These are phyloP conservation scores for Lemur catta DNA, from an alignment of 2,797 vertebrate genomes.

Conservation along the genomic window DNA sequence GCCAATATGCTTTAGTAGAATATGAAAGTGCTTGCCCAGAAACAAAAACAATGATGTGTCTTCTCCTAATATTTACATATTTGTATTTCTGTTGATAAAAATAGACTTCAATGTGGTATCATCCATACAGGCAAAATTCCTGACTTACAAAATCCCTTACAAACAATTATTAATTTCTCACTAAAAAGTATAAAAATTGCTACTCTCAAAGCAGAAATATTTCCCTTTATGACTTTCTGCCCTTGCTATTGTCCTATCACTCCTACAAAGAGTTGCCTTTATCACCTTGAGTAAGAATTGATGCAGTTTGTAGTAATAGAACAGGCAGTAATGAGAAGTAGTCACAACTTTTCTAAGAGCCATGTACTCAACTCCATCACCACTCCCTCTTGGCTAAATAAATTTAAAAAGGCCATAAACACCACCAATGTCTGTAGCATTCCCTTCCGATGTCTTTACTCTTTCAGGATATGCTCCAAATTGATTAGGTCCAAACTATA, in stretches of 20 bases:
- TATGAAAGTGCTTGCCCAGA: constrained; percentile 61
- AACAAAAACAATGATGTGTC: constrained; percentile 32
- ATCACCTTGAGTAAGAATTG: neutral
- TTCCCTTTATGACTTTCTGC: neutral
- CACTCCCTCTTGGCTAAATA: neutral
- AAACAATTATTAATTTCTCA: neutral
- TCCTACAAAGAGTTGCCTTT: neutral
- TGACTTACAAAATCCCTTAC: neutral
- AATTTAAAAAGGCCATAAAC: neutral
- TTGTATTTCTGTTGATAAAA: constrained; percentile 51
- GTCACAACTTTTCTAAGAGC: neutral
- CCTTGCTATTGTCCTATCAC: neutral
- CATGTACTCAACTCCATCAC: neutral
- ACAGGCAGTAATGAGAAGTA: neutral
- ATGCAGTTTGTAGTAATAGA: neutral
- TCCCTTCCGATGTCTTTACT: neutral
- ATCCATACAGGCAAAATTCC: neutral
- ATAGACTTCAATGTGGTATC: neutral
- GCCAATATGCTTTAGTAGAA: constrained; percentile 45
- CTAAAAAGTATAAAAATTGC: neutral
- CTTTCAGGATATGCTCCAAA: neutral
- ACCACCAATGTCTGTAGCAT: neutral
- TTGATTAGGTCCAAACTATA: neutral
- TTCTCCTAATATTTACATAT: constrained; percentile 44
- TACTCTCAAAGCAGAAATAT: neutral